Conservation (phyloP, 2,113 vertebrate species). For the Pelusios castaneus region DNA sequence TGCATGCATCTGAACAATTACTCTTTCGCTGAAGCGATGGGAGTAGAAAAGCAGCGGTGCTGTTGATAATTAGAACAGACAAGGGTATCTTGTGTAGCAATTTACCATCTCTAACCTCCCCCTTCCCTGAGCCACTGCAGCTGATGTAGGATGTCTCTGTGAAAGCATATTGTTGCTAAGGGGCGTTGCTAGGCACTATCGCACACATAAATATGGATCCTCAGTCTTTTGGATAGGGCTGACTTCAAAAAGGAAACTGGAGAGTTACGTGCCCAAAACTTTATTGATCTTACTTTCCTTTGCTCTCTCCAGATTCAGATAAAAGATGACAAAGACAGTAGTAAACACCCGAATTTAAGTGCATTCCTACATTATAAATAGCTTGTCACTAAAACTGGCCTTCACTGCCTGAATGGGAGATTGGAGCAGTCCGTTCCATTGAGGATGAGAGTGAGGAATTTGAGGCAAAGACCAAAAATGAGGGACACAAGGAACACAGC, state of each 20-base stretch:
- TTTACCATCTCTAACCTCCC: neutral
- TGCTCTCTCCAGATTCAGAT: neutral
- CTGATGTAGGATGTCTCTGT: neutral
- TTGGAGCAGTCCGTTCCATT: neutral
- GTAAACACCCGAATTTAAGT: neutral
- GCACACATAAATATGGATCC: neutral
- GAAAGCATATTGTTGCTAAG: neutral
- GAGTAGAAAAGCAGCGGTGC: neutral
- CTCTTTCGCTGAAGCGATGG: neutral
- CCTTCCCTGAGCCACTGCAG: neutral
- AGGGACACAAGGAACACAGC: neutral
- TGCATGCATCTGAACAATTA: neutral
- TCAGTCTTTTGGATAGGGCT: neutral
- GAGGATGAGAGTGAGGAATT: neutral
- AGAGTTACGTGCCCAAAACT: neutral
- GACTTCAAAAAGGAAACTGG: neutral
- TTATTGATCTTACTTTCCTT: neutral
- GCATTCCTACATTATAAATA: neutral
- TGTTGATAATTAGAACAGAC: neutral
- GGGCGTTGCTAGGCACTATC: neutral
- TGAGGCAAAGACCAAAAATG: neutral
- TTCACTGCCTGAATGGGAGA: neutral
- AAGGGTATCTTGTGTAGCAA: neutral
- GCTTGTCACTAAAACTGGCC: neutral
- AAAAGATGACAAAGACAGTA: neutral